phyloP scores from a whole-genome alignment of 2,888 invertebrate species.

The Agriopis leucophaearia region DNA sequence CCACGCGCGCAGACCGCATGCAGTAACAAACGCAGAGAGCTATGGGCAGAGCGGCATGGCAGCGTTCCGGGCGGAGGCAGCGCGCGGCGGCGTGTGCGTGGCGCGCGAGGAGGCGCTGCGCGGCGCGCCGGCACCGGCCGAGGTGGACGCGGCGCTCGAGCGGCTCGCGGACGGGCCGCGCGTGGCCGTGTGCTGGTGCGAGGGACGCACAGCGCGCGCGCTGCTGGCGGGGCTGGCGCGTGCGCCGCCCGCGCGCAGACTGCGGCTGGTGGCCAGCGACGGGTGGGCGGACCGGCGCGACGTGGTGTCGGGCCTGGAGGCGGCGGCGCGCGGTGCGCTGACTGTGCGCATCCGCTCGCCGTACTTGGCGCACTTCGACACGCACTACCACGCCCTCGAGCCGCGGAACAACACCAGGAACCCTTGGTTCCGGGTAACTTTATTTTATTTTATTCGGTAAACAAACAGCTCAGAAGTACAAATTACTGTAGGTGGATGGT shows the following conservation, averaged over 20 bases:
- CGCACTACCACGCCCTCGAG: neutral
- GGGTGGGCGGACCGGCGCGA: conserved; percentile 92
- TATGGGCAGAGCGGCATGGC: conserved; percentile 92
- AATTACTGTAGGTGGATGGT: too few species aligned
- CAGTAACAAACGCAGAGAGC: conserved; percentile 53
- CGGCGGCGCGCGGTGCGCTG: conserved; percentile 89
- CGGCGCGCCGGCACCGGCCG: conserved; percentile 52
- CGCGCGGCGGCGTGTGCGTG: conserved; percentile 89
- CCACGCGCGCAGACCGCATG: neutral
- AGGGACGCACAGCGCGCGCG: conserved; percentile 89
- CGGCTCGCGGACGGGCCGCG: conserved; percentile 77
- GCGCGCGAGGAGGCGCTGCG: conserved; percentile 84
- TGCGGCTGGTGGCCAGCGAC: conserved; percentile 89
- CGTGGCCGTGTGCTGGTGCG: conserved; percentile 93
- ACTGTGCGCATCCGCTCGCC: conserved; percentile 91
- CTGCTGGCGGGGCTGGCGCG: conserved; percentile 87
- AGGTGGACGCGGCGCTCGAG: conserved; percentile 53
- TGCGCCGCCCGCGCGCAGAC: conserved; percentile 70
- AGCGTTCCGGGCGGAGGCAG: conserved; percentile 90
- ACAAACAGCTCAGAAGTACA: too few species aligned
- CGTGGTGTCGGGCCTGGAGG: conserved; percentile 89
- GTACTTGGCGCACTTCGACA: conserved; percentile 83
- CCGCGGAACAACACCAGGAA: neutral
- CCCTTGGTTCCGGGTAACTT: neutral
- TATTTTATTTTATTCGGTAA: too few species aligned